A percentile compares a stretch with the other conserved stretches of the same genome.
These are phyloP conservation scores for Coturnix japonica DNA, from an alignment of 2,113 vertebrate species.

Conservation along the genomic window DNA sequence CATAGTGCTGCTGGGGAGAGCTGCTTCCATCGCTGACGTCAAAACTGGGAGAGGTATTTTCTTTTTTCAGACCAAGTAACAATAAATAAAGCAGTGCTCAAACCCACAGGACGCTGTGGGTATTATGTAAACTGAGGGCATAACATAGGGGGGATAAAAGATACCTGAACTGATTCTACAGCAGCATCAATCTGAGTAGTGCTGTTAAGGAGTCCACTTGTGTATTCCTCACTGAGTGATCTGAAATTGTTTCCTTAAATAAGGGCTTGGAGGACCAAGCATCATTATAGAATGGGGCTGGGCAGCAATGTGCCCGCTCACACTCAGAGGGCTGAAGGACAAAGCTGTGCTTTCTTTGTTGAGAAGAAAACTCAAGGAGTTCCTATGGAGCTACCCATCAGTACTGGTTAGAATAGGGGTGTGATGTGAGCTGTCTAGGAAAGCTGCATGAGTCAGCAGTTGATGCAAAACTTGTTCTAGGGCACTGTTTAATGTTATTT, in stretches of 20 bases:
- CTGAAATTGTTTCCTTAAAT: not conserved
- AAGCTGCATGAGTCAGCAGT: constrained; percentile 54
- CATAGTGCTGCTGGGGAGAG: not conserved
- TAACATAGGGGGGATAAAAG: not conserved
- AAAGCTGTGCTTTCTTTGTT: not conserved
- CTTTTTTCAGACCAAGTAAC: not conserved
- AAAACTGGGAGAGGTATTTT: not conserved
- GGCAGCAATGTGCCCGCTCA: accelerated
- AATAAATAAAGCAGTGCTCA: not conserved
- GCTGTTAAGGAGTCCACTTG: not conserved
- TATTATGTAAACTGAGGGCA: not conserved
- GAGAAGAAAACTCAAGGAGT: not conserved
- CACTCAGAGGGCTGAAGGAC: not conserved
- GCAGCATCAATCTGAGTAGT: not conserved
- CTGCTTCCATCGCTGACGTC: not conserved
- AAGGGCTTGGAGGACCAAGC: not conserved
- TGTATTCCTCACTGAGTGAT: not conserved
- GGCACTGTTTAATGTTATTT: not conserved
- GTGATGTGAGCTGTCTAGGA: not conserved
- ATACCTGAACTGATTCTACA: not conserved
- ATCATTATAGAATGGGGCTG: not conserved
- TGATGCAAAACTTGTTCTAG: not conserved
- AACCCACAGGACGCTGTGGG: not conserved
- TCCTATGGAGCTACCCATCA: not conserved
- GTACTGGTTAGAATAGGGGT: not conserved